Percentiles rank a stretch among this genome's conserved stretches.
These are phyloP conservation scores for Oriolus oriolus DNA, from an alignment of 2,113 vertebrate species.

Conservation along the genomic window DNA sequence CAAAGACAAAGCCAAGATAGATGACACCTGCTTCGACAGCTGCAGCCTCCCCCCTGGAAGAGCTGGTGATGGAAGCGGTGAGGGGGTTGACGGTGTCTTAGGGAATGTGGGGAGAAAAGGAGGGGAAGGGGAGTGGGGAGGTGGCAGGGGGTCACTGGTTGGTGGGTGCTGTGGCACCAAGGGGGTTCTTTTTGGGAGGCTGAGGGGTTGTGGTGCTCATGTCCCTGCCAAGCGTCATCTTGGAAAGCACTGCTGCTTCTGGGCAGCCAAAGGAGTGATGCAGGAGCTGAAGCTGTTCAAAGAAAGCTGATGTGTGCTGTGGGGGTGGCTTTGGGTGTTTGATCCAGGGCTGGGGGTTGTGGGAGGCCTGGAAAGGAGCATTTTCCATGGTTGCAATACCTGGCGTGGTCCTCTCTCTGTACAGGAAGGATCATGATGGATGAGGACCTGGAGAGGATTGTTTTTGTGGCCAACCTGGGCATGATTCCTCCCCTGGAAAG, in stretches of 20 bases:
- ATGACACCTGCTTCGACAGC: slow-evolving; percentile 70
- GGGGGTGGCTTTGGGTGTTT: not conserved
- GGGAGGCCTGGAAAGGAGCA: not conserved
- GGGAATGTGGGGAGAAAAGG: not conserved
- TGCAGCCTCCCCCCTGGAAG: slow-evolving; percentile 63
- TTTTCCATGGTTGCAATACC: not conserved
- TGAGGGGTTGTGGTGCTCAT: not conserved
- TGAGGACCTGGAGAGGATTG: slow-evolving; percentile 87
- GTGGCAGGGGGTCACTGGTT: not conserved
- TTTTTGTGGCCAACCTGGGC: slow-evolving; percentile 89
- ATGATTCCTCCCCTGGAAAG: slow-evolving; percentile 86
- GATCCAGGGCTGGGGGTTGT: not conserved
- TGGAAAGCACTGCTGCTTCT: not conserved
- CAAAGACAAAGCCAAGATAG: slow-evolving; percentile 91
- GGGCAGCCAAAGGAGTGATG: not conserved
- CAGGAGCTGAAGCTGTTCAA: not conserved
- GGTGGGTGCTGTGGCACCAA: fast-evolving
- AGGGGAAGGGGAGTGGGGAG: not conserved
- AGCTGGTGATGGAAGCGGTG: slow-evolving; percentile 70
- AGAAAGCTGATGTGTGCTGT: not conserved
- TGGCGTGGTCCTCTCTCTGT: not conserved
- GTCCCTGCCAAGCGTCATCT: not conserved
- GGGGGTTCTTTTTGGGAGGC: not conserved
- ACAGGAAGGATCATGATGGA: slow-evolving; percentile 84
- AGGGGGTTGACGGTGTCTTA: not conserved